Conservation (phyloP, 1,140 invertebrate genomes). For the Acromyrmex echinatior region DNA sequence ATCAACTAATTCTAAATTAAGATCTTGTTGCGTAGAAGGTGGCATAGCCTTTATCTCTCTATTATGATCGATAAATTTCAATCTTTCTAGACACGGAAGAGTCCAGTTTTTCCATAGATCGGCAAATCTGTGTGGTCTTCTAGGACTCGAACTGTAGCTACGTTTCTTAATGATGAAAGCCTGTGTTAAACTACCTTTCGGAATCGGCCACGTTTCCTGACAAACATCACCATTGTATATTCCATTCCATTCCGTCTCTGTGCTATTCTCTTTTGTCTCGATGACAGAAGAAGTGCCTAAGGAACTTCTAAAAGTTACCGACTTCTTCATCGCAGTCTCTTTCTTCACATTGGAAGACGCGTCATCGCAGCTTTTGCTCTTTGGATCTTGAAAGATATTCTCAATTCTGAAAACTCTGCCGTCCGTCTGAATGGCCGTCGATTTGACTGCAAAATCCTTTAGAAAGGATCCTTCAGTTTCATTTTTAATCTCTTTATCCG, state of each 20-base stretch:
- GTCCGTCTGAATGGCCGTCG: constrained; percentile 71
- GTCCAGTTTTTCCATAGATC: constrained; percentile 57
- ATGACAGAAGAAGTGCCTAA: constrained; percentile 76
- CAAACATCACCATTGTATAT: not conserved
- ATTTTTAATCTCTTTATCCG: constrained; percentile 69
- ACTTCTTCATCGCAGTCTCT: constrained; percentile 62
- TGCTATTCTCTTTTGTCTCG: constrained; percentile 55
- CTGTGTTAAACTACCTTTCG: constrained; percentile 53
- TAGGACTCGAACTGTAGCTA: not conserved
- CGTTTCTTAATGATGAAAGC: constrained; percentile 66
- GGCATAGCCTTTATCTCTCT: not conserved
- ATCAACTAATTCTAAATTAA: not conserved
- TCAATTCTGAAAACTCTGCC: constrained; percentile 78
- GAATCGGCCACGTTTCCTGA: constrained; percentile 29
- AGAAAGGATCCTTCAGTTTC: not conserved
- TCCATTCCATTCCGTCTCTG: not conserved
- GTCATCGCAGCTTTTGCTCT: constrained; percentile 42
- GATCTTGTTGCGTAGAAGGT: not conserved
- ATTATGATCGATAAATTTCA: not conserved
- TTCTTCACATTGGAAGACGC: constrained; percentile 31
- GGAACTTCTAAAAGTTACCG: constrained; percentile 77
- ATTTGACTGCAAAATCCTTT: constrained; percentile 34
- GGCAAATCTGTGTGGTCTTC: not conserved
- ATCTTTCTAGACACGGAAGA: not conserved
- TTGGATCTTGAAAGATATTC: constrained; percentile 81